Percentiles rank a stretch among this genome's conserved stretches.
phyloP scores from a whole-genome alignment of 2,888 invertebrate genomes.

The Nemurella pictetii region DNA sequence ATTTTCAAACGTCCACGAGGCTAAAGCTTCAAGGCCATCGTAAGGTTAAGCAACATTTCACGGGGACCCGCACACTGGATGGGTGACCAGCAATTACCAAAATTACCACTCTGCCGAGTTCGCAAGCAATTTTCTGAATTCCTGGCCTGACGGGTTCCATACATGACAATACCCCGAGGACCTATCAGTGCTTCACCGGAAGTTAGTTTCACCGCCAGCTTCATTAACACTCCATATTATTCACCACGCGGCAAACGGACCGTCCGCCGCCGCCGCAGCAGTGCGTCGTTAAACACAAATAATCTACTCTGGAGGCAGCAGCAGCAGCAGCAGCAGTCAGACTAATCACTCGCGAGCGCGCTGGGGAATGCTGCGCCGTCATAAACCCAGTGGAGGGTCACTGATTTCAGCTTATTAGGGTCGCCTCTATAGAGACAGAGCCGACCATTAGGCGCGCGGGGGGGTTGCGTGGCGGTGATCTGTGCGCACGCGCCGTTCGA shows the following conservation, averaged over 20 bases:
- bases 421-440: background rate
- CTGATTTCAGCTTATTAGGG: background rate
- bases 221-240: background rate
- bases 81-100: no score
- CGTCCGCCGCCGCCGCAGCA: background rate
- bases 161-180: no score
- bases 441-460: background rate
- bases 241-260: background rate
- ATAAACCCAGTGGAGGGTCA: background rate
- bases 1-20: no score
- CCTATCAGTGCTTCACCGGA: background rate
- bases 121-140: no score
- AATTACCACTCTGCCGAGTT: no score
- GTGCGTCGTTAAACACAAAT: background rate
- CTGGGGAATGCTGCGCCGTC: background rate
- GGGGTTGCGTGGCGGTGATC: background rate
- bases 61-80: no score
- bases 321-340: background rate
- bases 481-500: background rate
- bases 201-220: background rate
- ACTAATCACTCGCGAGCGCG: background rate
- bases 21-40: no score
- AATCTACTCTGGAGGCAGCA: background rate
- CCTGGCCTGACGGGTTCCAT: no score
- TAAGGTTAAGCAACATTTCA: no score